A percentile compares a stretch with the other conserved stretches of the same genome.
Evolutionary conservation across 2,113 vertebrate species (phyloP).

Genomic region (Amphilophus citrinellus): DNA sequence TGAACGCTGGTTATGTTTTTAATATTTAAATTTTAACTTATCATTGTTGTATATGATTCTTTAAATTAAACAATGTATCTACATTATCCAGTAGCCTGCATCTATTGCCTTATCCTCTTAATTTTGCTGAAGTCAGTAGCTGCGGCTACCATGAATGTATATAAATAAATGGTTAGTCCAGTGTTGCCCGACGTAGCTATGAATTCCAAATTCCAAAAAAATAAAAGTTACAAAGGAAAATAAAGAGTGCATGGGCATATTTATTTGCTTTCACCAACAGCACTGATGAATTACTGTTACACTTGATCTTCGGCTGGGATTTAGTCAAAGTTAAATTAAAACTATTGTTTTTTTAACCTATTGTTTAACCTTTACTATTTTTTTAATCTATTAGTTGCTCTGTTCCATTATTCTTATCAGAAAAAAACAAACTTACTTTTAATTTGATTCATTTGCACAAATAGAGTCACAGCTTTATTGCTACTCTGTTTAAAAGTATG

Average conservation of each 20-base stretch:
- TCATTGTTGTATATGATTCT: background rate
- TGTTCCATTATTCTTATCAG: background rate
- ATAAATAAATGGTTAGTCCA: background rate
- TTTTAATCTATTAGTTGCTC: background rate
- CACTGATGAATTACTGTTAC: background rate
- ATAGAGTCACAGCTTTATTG: background rate
- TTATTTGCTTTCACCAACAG: too few relatives aligned
- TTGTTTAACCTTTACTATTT: background rate
- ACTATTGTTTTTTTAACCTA: rapidly evolving
- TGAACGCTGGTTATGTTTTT: background rate
- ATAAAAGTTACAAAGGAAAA: too few relatives aligned
- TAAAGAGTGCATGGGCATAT: too few relatives aligned
- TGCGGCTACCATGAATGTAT: background rate
- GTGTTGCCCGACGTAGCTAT: too few relatives aligned
- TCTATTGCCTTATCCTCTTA: background rate
- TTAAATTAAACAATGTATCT: background rate
- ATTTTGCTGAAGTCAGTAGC: background rate
- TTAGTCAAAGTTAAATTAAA: background rate
- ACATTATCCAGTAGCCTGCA: background rate
- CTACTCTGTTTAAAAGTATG: background rate
- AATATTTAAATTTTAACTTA: background rate
- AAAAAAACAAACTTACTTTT: background rate
- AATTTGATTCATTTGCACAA: background rate
- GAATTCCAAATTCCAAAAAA: background rate
- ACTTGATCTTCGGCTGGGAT: background rate